These are phyloP conservation scores for Bombus affinis DNA, from an alignment of 1,140 invertebrate species.

Conservation along the genomic window DNA sequence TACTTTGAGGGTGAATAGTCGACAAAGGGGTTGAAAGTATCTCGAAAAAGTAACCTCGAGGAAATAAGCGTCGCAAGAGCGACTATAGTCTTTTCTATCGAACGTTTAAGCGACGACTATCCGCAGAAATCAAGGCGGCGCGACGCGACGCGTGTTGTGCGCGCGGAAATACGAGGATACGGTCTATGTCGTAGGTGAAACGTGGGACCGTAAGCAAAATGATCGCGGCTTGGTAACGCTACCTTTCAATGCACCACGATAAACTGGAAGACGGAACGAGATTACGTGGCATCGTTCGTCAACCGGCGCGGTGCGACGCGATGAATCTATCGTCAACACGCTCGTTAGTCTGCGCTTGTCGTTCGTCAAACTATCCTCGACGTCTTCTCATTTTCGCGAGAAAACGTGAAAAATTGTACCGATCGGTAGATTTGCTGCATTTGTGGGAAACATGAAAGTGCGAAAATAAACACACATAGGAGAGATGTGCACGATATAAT, in stretches of 20 bases:
- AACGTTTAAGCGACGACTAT: slow-evolving; percentile 33
- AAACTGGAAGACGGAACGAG: slow-evolving; percentile 34
- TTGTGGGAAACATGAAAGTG: too few relatives aligned
- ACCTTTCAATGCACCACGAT: slow-evolving; percentile 44
- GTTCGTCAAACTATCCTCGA: too few relatives aligned
- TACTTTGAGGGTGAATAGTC: too few relatives aligned
- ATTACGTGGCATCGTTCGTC: slow-evolving; percentile 21
- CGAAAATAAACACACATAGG: too few relatives aligned
- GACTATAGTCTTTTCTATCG: slow-evolving; percentile 29
- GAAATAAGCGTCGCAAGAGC: background rate
- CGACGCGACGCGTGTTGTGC: slow-evolving; percentile 10
- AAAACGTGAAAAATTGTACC: too few relatives aligned
- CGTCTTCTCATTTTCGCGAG: too few relatives aligned
- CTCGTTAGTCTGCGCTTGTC: too few relatives aligned
- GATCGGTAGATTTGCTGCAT: too few relatives aligned
- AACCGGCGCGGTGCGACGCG: too few relatives aligned
- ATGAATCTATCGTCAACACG: background rate
- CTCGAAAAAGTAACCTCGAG: too few relatives aligned
- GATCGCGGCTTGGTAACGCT: slow-evolving; percentile 43
- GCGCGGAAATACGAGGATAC: slow-evolving; percentile 44
- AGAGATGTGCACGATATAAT: too few relatives aligned
- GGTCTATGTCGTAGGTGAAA: slow-evolving; percentile 46
- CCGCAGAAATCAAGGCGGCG: slow-evolving; percentile 17
- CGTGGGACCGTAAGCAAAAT: slow-evolving; percentile 51
- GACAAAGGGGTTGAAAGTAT: too few relatives aligned